phyloP scores from a whole-genome alignment of 2,797 vertebrate species.

The Tenualosa thibaudeaui region DNA sequence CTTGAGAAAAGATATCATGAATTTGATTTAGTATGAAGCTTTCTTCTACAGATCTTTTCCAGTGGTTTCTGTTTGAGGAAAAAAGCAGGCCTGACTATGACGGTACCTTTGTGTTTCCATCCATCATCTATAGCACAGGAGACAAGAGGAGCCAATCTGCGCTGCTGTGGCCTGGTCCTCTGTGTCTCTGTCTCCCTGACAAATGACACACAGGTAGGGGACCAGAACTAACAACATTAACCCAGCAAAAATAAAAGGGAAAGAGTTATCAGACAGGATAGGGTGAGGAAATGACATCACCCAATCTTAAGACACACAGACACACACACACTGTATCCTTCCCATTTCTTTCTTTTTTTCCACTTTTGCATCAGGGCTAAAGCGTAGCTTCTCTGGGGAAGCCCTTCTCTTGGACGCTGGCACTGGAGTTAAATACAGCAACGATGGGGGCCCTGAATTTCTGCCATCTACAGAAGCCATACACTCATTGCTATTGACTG shows the following conservation, averaged over 20 bases:
- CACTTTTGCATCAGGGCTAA: not conserved
- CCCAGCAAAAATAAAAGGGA: not conserved
- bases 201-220: conserved; percentile 25
- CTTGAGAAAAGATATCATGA: not conserved
- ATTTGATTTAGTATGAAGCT: not conserved
- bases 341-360: not conserved
- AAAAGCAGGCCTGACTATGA: not conserved
- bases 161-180: not conserved
- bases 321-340: conserved; percentile 2
- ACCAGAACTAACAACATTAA: not conserved
- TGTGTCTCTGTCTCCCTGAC: conserved; percentile 23
- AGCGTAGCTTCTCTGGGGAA: conserved; percentile 40
- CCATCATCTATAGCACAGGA: not conserved
- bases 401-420: conserved; percentile 24
- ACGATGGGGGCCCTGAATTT: not conserved
- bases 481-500: conserved; percentile 37
- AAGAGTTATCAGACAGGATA: not conserved
- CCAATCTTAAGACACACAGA: not conserved
- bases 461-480: conserved; percentile 28
- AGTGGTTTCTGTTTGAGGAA: not conserved
- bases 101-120: conserved; percentile 8
- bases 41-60: not conserved
- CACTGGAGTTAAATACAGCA: conserved; percentile 17
- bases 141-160: not conserved
- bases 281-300: not conserved